Conservation (phyloP, 2,113 vertebrate species). For the Cnemophilus loriae region DNA sequence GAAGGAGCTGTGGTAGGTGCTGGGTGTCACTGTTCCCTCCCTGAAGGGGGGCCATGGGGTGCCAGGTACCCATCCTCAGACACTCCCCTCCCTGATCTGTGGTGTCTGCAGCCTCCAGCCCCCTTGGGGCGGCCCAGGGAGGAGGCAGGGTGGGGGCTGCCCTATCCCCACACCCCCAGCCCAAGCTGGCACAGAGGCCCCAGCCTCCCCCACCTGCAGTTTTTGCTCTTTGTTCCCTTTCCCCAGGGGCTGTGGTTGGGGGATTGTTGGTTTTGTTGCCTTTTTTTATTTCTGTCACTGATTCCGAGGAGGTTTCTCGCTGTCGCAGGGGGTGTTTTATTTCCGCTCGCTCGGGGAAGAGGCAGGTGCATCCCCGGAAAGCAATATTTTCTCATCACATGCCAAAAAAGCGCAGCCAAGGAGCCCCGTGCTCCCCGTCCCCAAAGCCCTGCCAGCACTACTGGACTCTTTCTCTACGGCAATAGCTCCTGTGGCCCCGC, state of each 20-base stretch:
- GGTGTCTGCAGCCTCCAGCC: neutral
- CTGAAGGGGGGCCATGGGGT: no score
- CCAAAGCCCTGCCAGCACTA: neutral
- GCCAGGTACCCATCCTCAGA: neutral
- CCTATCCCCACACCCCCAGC: no score
- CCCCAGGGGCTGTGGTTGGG: neutral
- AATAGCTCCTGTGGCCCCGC: constrained; percentile 9
- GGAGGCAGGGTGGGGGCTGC: neutral
- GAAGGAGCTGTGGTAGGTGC: neutral
- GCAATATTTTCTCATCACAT: constrained; percentile 78
- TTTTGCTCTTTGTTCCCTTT: neutral
- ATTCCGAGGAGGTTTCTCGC: neutral
- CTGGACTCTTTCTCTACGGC: constrained; percentile 35
- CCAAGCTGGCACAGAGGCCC: neutral
- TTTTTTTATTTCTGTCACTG: neutral
- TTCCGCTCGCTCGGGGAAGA: constrained; percentile 39
- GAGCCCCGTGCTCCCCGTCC: neutral
- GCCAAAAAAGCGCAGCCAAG: constrained; percentile 62
- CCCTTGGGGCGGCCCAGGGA: neutral
- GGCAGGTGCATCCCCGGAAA: constrained; percentile 54
- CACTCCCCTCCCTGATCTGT: fast-evolving
- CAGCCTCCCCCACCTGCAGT: neutral
- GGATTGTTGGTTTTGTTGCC: neutral
- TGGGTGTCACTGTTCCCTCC: neutral
- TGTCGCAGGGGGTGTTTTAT: neutral